Base-by-base conservation (phyloP, 1,140 invertebrate genomes). In the Colletes gigas region DNA sequence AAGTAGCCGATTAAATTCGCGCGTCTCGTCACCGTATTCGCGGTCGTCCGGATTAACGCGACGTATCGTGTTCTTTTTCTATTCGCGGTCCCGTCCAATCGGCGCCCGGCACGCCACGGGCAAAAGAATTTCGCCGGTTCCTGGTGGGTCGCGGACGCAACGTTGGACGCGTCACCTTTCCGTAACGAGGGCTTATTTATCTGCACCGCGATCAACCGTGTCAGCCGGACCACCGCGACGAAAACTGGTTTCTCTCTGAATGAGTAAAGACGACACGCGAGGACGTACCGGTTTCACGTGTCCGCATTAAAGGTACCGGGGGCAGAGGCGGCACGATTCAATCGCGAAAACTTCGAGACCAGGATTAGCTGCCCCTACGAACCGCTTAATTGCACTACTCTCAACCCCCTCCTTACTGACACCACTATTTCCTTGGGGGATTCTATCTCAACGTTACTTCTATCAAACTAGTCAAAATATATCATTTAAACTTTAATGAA, bases 201-300 rank as follows among this genome's bases (percentile, higher is more conserved):
- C 68, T 62, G 47, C 14, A 10, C 54, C 67, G 73, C 79, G 73
- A 76, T 85, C 83, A 19, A 57, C 14, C 67, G 59, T n/a, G 72
- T 30, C 65, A 57, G 54, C 39, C 60, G 54, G 83, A 85, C 83
- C 83, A 85, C 82, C 83, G 68, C 57, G 57, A 81, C 83, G 84
- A 81, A 77, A 85, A 85, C 84, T 84, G 84, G 84, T 85, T 85
- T 78, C 72, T 55, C 60, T 54, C 55, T 76, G 78, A 85, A 84
- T 82, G 84, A 82, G 68, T 71, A 84, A 84, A 82, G 79, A 74
- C 44, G 52, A 60, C 59, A 73, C 57, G 60, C 69, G 63, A 77
- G 67, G 59, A 82, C 52, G 57, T 57, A 59, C 71, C 70, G 76
- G 76, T 78, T 78, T 21, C 41, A 21, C 60, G 70, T 14, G 66